Percentiles rank a stretch among this genome's conserved stretches.
phyloP scores from a whole-genome alignment of 2,113 vertebrate species.

The Lepidothrix coronata region DNA sequence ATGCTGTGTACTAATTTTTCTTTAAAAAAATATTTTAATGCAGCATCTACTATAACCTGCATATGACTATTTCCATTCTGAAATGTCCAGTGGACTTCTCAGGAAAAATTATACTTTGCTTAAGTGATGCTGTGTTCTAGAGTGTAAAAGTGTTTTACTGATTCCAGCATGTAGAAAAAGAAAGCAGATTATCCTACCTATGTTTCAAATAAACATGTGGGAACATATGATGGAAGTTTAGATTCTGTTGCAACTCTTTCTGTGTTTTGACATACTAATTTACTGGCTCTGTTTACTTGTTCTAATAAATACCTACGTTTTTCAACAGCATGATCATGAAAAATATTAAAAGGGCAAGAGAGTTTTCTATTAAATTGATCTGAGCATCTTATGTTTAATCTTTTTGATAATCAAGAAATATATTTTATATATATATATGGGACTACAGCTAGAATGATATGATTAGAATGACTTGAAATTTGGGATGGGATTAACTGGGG shows the following conservation, averaged over 20 bases:
- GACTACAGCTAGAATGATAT: background rate
- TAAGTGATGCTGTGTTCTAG: background rate
- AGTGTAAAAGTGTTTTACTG: background rate
- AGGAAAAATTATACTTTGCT: background rate
- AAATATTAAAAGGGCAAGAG: background rate
- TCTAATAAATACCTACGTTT: background rate
- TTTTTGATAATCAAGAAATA: background rate
- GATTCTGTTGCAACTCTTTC: background rate
- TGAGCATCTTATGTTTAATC: background rate
- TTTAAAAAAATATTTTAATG: background rate
- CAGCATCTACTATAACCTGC: background rate
- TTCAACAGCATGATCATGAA: background rate
- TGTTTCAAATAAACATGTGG: background rate
- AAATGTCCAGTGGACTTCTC: background rate
- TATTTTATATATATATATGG: background rate
- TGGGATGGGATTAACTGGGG: background rate
- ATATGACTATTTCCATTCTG: background rate
- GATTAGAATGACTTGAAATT: background rate
- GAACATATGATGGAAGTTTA: background rate
- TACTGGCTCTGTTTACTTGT: background rate
- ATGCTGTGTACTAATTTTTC: conserved; percentile 21
- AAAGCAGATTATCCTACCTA: background rate
- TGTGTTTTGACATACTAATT: background rate
- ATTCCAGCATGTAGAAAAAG: background rate
- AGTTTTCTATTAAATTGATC: background rate